Conservation (phyloP, 2,888 invertebrate species). For the Calameuta filiformis region DNA sequence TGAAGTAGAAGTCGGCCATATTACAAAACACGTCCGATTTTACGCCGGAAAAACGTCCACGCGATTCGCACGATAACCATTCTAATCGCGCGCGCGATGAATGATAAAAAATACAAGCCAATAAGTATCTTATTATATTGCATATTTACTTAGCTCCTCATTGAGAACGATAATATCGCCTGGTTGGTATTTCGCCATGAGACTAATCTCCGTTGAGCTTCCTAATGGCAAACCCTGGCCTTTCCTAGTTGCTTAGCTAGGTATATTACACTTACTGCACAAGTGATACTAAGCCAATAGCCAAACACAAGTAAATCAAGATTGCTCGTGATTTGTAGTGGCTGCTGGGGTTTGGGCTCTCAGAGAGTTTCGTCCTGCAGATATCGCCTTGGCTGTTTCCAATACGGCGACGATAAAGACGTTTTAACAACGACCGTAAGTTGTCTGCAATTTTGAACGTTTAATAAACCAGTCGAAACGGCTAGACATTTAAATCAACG, state of each 20-base stretch:
- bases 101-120: too few species aligned
- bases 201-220: conserved; percentile 31
- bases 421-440: conserved; percentile 27
- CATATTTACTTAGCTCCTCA: too few species aligned
- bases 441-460: too few species aligned
- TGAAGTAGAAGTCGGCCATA: too few species aligned
- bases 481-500: background rate
- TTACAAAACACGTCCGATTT: too few species aligned
- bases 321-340: conserved; percentile 64
- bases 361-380: conserved; percentile 43
- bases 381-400: conserved; percentile 24
- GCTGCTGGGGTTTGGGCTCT: conserved; percentile 7
- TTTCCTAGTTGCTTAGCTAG: conserved; percentile 42
- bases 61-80: too few species aligned
- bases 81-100: too few species aligned
- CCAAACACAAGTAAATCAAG: conserved; percentile 66
- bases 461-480: background rate
- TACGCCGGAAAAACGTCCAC: too few species aligned
- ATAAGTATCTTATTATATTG: too few species aligned
- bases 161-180: conserved; percentile 24
- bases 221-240: conserved; percentile 54
- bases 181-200: conserved; percentile 13
- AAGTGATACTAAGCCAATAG: conserved; percentile 64
- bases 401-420: conserved; percentile 47
- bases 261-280: conserved; percentile 56